Evolutionary conservation across 2,113 vertebrate species (phyloP).

Genomic region (Calyptommatus sinebrachiatus): DNA sequence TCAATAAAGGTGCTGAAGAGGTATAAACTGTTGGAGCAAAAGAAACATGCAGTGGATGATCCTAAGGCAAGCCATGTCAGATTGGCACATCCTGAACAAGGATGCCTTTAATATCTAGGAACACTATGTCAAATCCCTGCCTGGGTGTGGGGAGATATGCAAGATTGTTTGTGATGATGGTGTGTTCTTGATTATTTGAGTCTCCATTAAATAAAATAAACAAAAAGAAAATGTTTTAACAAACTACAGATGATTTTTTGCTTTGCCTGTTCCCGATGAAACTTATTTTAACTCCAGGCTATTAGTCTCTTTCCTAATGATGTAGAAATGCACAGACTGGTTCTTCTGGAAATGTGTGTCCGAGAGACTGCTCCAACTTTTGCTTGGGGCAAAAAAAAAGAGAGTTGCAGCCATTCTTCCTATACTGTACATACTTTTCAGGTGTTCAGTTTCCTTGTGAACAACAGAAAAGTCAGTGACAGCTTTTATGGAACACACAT

Average conservation of each 20-base stretch:
- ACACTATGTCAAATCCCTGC: neutral
- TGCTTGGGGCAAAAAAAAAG: neutral
- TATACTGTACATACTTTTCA: neutral
- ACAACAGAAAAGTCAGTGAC: neutral
- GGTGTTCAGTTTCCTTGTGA: neutral
- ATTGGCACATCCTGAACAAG: neutral
- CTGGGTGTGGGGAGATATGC: too few species aligned
- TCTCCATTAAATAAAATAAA: neutral
- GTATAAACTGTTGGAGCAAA: too few species aligned
- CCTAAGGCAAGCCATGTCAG: too few species aligned
- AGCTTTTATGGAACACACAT: neutral
- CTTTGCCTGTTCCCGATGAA: neutral
- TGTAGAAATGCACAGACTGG: neutral
- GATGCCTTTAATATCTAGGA: neutral
- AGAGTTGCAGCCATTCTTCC: neutral
- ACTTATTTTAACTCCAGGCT: neutral
- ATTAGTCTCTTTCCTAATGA: neutral
- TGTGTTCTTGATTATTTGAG: neutral
- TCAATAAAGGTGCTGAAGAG: too few species aligned
- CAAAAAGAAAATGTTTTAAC: neutral
- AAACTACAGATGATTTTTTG: neutral
- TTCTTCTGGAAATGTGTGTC: constrained; percentile 6
- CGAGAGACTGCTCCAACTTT: neutral
- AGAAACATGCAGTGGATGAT: too few species aligned
- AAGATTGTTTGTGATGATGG: neutral